Evolutionary conservation across 2,797 vertebrate species (phyloP).

Genomic region (Manis pentadactyla): DNA sequence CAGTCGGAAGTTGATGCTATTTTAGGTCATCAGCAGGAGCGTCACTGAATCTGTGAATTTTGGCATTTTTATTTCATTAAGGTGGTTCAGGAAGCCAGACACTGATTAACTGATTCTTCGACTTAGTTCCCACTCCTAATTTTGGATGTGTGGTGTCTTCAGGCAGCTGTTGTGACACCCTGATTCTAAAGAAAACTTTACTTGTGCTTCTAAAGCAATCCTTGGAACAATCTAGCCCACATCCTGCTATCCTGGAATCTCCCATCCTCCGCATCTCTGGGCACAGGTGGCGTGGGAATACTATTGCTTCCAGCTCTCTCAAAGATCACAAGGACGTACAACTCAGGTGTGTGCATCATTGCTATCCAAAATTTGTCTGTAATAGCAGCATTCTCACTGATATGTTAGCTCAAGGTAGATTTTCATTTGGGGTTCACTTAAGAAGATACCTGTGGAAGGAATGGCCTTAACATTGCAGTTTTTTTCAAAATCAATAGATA

Average conservation of each 20-base stretch:
- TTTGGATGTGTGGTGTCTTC: slow-evolving; percentile 80
- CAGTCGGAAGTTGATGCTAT: slow-evolving; percentile 81
- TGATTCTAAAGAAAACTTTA: slow-evolving; percentile 78
- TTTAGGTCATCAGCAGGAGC: slow-evolving; percentile 75
- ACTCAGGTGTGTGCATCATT: not conserved
- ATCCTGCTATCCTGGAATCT: slow-evolving; percentile 52
- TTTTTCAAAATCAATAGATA: slow-evolving; percentile 52
- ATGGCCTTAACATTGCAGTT: not conserved
- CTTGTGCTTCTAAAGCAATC: slow-evolving; percentile 61
- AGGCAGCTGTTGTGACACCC: slow-evolving; percentile 77
- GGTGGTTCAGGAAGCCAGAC: slow-evolving; percentile 81
- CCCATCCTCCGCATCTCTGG: slow-evolving; percentile 19
- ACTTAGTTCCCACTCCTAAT: slow-evolving; percentile 80
- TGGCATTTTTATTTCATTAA: slow-evolving; percentile 81
- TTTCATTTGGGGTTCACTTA: not conserved
- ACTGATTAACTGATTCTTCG: slow-evolving; percentile 78
- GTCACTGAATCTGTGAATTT: slow-evolving; percentile 80
- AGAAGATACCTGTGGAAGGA: slow-evolving; percentile 46
- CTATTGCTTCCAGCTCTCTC: slow-evolving; percentile 19
- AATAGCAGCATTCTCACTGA: not conserved
- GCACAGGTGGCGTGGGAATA: slow-evolving; percentile 43
- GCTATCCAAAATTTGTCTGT: not conserved
- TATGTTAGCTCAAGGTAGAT: not conserved
- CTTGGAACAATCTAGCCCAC: slow-evolving; percentile 51
- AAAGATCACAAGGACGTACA: slow-evolving; percentile 47